Evolutionary conservation across 2,113 vertebrate genomes (phyloP).

Genomic region (Raja brachyura): DNA sequence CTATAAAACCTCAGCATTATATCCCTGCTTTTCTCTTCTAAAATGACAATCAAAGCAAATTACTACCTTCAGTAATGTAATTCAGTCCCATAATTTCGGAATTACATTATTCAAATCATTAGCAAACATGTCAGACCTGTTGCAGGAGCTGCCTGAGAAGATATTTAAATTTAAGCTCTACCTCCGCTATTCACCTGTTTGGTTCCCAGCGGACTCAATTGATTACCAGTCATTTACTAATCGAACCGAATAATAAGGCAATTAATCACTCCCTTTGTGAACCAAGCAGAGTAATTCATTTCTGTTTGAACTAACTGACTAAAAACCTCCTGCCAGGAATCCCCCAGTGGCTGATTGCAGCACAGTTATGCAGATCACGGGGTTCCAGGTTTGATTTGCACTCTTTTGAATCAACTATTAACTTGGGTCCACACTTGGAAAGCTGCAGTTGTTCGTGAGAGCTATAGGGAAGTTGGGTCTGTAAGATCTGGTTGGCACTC

Average conservation of each 20-base stretch:
- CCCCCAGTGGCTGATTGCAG: not conserved
- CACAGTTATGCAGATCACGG: not conserved
- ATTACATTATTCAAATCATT: not conserved
- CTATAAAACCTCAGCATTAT: no score
- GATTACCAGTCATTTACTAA: not conserved
- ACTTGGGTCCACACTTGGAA: not conserved
- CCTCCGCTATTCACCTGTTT: not conserved
- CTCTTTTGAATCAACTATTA: not conserved
- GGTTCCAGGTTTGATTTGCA: slow-evolving; percentile 4
- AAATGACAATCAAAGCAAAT: no score
- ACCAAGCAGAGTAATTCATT: not conserved
- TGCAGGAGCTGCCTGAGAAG: not conserved
- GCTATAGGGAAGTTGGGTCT: not conserved
- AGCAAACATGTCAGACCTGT: not conserved
- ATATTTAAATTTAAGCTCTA: not conserved
- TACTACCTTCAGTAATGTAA: not conserved
- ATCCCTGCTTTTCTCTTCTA: no score
- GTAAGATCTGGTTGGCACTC: not conserved
- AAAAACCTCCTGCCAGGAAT: not conserved
- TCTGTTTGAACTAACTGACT: not conserved
- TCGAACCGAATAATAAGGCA: not conserved
- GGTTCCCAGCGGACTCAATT: not conserved
- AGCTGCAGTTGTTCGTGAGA: not conserved
- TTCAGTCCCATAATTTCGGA: not conserved
- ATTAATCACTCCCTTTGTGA: not conserved